A percentile compares a stretch with the other conserved stretches of the same genome.
These are phyloP conservation scores for Drosophila subobscura DNA, from an alignment of 1,140 invertebrate genomes.

Conservation along the genomic window DNA sequence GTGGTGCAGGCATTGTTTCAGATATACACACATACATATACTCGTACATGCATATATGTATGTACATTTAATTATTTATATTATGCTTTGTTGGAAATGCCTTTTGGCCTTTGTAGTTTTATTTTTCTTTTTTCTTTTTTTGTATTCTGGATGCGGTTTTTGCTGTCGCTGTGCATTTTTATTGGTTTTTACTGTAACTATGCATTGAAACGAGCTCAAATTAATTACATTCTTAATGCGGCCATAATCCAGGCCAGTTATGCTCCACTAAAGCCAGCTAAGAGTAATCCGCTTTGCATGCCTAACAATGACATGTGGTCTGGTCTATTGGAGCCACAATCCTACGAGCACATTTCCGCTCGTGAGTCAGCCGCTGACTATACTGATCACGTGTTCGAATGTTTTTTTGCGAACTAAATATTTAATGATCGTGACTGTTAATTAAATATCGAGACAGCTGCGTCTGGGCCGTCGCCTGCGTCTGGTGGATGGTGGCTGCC, in stretches of 20 bases:
- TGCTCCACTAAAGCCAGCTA: constrained; percentile 34
- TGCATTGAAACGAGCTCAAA: constrained; percentile 62
- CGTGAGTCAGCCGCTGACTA: constrained; percentile 4
- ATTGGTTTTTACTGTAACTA: constrained; percentile 36
- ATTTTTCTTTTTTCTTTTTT: constrained; percentile 23
- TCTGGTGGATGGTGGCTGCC: constrained; percentile 19
- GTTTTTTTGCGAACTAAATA: constrained; percentile 22
- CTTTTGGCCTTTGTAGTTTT: constrained; percentile 53
- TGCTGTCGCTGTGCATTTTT: constrained; percentile 40
- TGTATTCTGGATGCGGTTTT: constrained; percentile 21
- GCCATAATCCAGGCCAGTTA: constrained; percentile 48
- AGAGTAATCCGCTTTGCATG: constrained; percentile 47
- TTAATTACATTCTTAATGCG: constrained; percentile 77
- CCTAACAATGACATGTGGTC: constrained; percentile 35
- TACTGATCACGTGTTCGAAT: constrained; percentile 32
- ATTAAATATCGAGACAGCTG: constrained; percentile 48
- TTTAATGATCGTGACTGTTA: constrained; percentile 14
- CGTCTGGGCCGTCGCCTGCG: background rate
- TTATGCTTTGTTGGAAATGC: constrained; percentile 41
- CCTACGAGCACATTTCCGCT: too few relatives aligned
- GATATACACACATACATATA: too few relatives aligned
- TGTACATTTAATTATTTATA: constrained; percentile 70
- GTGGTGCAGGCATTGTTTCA: constrained; percentile 14
- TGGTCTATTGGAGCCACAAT: constrained; percentile 23
- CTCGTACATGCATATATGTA: too few relatives aligned